Evolutionary conservation across 2,888 invertebrate species (phyloP).

Genomic region (Halictus ligatus): DNA sequence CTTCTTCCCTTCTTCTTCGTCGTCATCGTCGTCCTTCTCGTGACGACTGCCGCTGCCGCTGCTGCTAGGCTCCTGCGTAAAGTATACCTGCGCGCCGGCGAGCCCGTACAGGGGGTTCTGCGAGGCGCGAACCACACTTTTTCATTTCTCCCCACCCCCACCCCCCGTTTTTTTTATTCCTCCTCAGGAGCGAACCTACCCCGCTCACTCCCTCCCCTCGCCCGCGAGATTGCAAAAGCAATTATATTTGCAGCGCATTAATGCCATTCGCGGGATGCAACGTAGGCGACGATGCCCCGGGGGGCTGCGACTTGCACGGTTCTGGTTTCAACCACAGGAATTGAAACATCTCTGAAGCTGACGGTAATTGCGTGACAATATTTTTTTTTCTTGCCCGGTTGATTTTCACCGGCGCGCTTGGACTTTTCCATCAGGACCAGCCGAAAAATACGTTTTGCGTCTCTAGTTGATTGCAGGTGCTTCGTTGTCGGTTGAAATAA

Average conservation of each 20-base stretch:
- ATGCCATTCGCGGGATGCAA: conserved; percentile 74
- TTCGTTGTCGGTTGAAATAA: neutral
- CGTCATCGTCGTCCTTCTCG: conserved; percentile 39
- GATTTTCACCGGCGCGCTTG: neutral
- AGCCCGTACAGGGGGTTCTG: conserved; percentile 55
- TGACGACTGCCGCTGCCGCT: conserved; percentile 33
- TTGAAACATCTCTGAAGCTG: conserved; percentile 43
- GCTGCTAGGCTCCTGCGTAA: conserved; percentile 45
- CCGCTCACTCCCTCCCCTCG: conserved; percentile 21
- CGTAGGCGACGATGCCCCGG: conserved; percentile 47
- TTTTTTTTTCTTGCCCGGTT: neutral
- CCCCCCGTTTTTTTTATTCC: conserved; percentile 25
- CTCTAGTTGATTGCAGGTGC: neutral
- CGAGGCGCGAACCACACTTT: conserved; percentile 70
- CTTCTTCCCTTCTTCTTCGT: conserved; percentile 30
- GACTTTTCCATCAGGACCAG: neutral
- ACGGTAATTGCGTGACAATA: conserved; percentile 11
- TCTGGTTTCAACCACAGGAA: conserved; percentile 43
- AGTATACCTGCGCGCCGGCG: conserved; percentile 67
- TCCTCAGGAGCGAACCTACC: conserved; percentile 34
- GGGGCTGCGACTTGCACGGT: conserved; percentile 55
- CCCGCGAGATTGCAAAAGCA: conserved; percentile 70
- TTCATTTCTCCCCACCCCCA: conserved; percentile 26
- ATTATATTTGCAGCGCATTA: conserved; percentile 80
- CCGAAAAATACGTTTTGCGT: neutral